These are phyloP conservation scores for Neoniphon sammara DNA, from an alignment of 2,797 vertebrate species.

Conservation along the genomic window DNA sequence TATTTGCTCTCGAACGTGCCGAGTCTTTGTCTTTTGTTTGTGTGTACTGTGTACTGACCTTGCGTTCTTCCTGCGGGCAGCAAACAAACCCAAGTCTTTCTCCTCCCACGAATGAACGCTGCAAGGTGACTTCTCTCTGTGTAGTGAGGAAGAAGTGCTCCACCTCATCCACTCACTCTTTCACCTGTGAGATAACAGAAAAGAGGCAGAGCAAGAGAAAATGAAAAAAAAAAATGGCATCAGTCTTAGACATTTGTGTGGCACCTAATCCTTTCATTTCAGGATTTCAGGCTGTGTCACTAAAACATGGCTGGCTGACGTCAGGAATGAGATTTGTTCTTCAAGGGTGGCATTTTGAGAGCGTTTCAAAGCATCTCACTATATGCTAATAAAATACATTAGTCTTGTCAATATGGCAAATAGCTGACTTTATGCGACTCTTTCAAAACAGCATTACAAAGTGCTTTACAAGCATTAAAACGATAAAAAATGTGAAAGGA, in stretches of 20 bases:
- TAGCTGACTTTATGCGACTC: too few species aligned
- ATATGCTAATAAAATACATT: too few species aligned
- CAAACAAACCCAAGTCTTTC: constrained; percentile 74
- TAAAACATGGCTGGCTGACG: neutral
- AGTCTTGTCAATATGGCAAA: too few species aligned
- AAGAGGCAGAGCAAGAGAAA: constrained; percentile 22
- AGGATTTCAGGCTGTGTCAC: neutral
- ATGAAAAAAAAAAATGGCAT: constrained; percentile 24
- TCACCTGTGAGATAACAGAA: constrained; percentile 73
- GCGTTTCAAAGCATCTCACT: too few species aligned
- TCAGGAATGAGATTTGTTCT: neutral
- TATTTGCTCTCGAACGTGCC: constrained; percentile 33
- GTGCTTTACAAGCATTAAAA: too few species aligned
- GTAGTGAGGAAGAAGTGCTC: constrained; percentile 67
- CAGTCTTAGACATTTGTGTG: constrained; percentile 19
- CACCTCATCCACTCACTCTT: constrained; percentile 78
- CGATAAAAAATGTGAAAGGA: too few species aligned
- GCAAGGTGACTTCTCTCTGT: constrained; percentile 71
- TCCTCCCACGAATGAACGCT: constrained; percentile 68
- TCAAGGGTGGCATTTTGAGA: too few species aligned
- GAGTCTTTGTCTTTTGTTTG: constrained; percentile 1
- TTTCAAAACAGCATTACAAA: too few species aligned
- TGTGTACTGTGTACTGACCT: constrained; percentile 77
- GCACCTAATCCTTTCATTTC: neutral
- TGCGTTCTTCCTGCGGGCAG: constrained; percentile 74